These are phyloP conservation scores for Teleogryllus occipitalis DNA, from an alignment of 1,140 invertebrate species.

Conservation along the genomic window DNA sequence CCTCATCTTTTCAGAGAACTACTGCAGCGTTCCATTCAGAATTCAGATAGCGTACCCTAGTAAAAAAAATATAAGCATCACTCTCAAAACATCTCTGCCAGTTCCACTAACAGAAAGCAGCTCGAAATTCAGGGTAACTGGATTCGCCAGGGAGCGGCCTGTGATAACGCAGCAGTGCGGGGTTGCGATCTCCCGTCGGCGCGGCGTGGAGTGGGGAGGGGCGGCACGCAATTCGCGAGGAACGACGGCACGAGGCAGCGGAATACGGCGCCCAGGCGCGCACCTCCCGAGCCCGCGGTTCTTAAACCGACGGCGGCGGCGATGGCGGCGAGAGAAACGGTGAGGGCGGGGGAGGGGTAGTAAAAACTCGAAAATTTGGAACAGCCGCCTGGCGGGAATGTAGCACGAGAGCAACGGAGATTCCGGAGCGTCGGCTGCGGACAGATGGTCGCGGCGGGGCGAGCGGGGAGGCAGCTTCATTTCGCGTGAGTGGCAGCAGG, in stretches of 20 bases:
- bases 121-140: no score
- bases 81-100: no score
- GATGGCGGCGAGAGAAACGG: no score
- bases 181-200: no score
- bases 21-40: no score
- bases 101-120: no score
- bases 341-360: not conserved
- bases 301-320: not conserved
- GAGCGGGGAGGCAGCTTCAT: not conserved
- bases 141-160: no score
- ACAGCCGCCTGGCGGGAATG: not conserved
- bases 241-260: not conserved
- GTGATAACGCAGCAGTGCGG: no score
- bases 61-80: no score
- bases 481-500: not conserved
- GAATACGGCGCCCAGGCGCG: not conserved
- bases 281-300: not conserved
- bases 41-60: no score
- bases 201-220: no score
- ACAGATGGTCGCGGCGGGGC: not conserved
- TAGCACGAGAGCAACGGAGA: not conserved
- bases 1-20: no score
- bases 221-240: not conserved
- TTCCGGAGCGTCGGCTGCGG: not conserved
- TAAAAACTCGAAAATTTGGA: not conserved